Evolutionary conservation across 1,140 invertebrate species (phyloP), one percentile per base, ranked within the genome.

Genomic region (Nixonia krombeini): DNA sequence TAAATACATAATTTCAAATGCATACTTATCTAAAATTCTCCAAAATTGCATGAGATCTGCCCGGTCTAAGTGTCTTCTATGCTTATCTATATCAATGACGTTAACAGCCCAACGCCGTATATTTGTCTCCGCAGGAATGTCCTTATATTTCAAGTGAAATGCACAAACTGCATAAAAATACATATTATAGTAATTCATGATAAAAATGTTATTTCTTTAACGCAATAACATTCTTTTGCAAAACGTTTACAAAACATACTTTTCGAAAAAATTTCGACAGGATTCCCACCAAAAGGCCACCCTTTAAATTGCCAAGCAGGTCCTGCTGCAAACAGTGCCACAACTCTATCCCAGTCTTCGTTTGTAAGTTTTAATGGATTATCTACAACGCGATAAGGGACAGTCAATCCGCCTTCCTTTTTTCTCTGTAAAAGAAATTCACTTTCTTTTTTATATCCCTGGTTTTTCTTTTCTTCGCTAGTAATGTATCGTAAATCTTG

Each of bases 261-360:
- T 89, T 95, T 96, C 57, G 96, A 91, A 83, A 99, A 99, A 53
- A 99, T 99, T 78, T 99, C 96, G 2, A 97, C 94, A 4, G 98
- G 98, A 85, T 98, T 99, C 2, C 96, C 95, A 80, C 96, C 93
- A 91, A 96, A 99, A 0, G 97, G 98, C 96, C 98, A 99, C 1
- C 96, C 96, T 87, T 99, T 99, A 85, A 99, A 99, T 84, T 99
- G 98, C 98, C 98, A 99, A 0, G 96, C 95, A 1, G 97, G 97
- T 0, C 98, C 98, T 89, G 98, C 96, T 0, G 99, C 98, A 85
- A 99, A 99, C 0, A 99, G 97, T 2, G 96, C 98, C 0, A 99
- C 97, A 1, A 99, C 97, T 38, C 98, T 88, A 53, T 98, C 96
- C 97, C 98, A 99, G 79, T 99, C 98, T 10, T 95, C 92, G 10